phyloP scores from a whole-genome alignment of 2,113 vertebrate genomes.

The Riparia riparia region DNA sequence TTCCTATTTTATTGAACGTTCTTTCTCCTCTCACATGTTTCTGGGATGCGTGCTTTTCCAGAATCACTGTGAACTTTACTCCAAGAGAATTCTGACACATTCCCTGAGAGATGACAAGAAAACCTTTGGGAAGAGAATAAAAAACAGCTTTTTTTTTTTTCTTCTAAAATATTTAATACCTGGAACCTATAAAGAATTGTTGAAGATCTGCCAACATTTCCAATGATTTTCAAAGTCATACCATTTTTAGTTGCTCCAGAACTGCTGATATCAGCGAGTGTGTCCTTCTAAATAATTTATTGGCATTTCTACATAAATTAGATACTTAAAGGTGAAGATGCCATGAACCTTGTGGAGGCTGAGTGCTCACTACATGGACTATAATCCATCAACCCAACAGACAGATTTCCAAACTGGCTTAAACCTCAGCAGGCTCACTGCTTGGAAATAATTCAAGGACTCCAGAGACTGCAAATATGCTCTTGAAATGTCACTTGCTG shows the following conservation, averaged over 20 bases:
- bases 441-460: conserved; percentile 52
- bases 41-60: neutral
- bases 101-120: neutral
- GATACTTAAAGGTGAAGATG: conserved; percentile 61
- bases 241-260: neutral
- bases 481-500: conserved; percentile 28
- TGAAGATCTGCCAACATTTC: conserved; percentile 12
- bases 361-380: neutral
- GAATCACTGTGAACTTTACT: neutral
- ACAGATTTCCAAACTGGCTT: conserved; percentile 52
- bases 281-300: conserved; percentile 65
- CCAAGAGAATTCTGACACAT: neutral
- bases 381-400: conserved; percentile 36
- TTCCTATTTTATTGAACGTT: neutral
- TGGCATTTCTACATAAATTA: conserved; percentile 66
- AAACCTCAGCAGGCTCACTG: neutral
- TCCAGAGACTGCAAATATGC: neutral
- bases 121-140: neutral
- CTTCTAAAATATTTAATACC: neutral
- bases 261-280: conserved; percentile 67
- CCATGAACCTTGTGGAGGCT: conserved; percentile 38
- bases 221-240: conserved; percentile 55
- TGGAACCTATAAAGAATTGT: neutral
- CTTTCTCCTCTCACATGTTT: accelerated
- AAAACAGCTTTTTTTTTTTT: neutral